Base-by-base conservation (phyloP, 1,140 invertebrate genomes). In the Drosophila equinoxialis region DNA sequence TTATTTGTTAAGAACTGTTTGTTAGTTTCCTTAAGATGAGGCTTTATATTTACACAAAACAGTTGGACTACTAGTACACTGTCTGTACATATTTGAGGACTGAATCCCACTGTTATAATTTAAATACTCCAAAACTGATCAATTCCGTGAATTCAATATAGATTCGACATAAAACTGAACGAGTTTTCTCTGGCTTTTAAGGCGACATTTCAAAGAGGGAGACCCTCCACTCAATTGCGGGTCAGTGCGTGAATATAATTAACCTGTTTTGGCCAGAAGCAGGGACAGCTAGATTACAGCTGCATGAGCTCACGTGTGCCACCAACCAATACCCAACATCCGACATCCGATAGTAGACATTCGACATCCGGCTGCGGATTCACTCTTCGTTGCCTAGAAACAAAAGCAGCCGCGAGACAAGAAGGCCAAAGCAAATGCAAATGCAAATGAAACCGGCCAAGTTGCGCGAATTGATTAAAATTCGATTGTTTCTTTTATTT, bases 401-500 rank as follows among this genome's bases (percentile, higher is more conserved):
- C 82, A 81, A 85, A 69, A 59, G 58, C 48, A 41, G 54, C 42
- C 45, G 45, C 45, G 14, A 48, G 20, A 33, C 45, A 35, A 30
- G 7, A 14, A 61, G 57, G 10, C 30, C 14, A 61, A 48, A 17
- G 33, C 37, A 65, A 41, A 73, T 70, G 71, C 68, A 72, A 79
- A 89, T 82, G 79, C 71, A 71, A 82, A 90, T 90, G 86, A 75
- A 84, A 79, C 74, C 72, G 74, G 68, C 61, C 73, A 82, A 51
- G 71, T 73, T 70, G 72, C 72, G 81, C 70, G 85, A 91, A 91
- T 91, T 91, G 90, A 91, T 91, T 91, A 91, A 91, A 91, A 91
- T 91, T 91, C 90, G 90, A 91, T 91, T 91, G 85, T 84, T 91
- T 86, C 84, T 91, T 91, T 91, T 91, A 81, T 81, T 86, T 78